A percentile compares a stretch with the other conserved stretches of the same genome.
Conservation (phyloP, 2,797 vertebrate genomes). For the Tauraco hartlaubi region DNA sequence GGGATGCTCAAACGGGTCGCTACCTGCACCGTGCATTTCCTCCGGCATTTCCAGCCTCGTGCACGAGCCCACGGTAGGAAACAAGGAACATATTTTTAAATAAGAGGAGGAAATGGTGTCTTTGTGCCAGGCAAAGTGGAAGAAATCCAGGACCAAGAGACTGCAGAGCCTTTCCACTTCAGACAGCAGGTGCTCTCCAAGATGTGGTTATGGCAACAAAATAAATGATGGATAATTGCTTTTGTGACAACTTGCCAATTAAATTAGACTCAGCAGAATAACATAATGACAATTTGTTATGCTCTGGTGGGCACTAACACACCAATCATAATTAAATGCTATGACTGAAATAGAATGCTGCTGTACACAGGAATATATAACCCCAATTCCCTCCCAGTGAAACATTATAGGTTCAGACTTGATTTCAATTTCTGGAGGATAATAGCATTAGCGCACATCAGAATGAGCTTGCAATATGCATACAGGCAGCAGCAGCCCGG, state of each 20-base stretch:
- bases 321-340: slow-evolving; percentile 96
- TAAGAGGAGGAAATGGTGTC: slow-evolving; percentile 70
- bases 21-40: background rate
- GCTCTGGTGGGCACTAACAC: slow-evolving; percentile 94
- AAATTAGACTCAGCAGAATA: slow-evolving; percentile 96
- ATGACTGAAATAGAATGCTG: slow-evolving; percentile 89
- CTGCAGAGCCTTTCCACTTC: slow-evolving; percentile 74
- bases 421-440: slow-evolving; percentile 87
- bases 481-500: slow-evolving; percentile 52
- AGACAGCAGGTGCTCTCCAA: slow-evolving; percentile 91
- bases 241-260: slow-evolving; percentile 97
- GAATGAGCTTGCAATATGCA: slow-evolving; percentile 75
- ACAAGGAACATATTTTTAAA: slow-evolving; percentile 46
- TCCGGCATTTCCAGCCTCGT: background rate
- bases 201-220: slow-evolving; percentile 94
- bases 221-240: slow-evolving; percentile 97
- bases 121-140: slow-evolving; percentile 78
- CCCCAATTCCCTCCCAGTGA: slow-evolving; percentile 88
- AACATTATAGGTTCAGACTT: slow-evolving; percentile 88
- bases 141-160: slow-evolving; percentile 78
- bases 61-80: background rate
- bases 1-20: rapidly evolving
- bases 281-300: slow-evolving; percentile 97
- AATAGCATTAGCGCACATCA: slow-evolving; percentile 83
- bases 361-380: slow-evolving; percentile 87